These are phyloP conservation scores for Orestias chungarensis DNA, from an alignment of 2,797 vertebrate species.

Conservation along the genomic window DNA sequence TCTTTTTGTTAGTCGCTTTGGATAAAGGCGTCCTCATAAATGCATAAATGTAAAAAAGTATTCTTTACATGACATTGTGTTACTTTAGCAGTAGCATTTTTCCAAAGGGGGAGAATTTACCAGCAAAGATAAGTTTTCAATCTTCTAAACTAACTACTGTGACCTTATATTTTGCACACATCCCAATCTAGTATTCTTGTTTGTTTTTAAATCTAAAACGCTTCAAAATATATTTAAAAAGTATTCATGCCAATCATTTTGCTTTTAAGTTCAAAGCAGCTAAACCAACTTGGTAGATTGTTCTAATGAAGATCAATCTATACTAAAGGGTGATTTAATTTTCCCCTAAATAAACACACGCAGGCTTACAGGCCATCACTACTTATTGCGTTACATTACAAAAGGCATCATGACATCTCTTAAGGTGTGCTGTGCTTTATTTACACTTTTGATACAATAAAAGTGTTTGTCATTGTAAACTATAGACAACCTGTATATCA, in stretches of 20 bases:
- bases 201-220: neutral
- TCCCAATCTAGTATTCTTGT: no score
- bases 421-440: constrained; percentile 4
- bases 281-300: constrained; percentile 34
- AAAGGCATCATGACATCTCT: no score
- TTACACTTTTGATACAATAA: neutral
- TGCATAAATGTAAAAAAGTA: no score
- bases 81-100: neutral
- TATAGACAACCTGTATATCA: no score
- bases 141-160: no score
- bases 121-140: no score
- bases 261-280: constrained; percentile 6
- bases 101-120: no score
- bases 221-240: neutral
- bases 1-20: no score
- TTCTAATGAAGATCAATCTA: constrained; percentile 33
- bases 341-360: constrained; percentile 26
- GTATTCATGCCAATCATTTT: neutral
- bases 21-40: no score
- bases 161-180: neutral
- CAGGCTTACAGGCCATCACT: constrained; percentile 26
- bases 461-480: neutral
- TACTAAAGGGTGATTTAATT: constrained; percentile 48
- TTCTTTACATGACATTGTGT: no score
- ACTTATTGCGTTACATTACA: neutral